Evolutionary conservation across 2,888 invertebrate species (phyloP).

Genomic region (Rhamnusium bicolor): DNA sequence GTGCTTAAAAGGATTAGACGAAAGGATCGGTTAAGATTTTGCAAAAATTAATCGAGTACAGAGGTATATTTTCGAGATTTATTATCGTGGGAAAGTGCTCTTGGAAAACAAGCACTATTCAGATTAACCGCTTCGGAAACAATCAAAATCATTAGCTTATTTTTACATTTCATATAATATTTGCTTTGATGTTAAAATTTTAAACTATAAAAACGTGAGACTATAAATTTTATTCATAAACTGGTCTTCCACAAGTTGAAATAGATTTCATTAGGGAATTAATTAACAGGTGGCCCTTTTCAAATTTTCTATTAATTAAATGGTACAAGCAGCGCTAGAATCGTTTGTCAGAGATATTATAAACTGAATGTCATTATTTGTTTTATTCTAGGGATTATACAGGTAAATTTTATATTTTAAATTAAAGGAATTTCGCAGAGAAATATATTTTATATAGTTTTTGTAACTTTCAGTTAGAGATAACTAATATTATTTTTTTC

Average conservation of each 20-base stretch:
- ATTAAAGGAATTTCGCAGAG: too few species aligned
- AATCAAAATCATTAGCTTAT: neutral
- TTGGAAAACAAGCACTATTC: constrained; percentile 20
- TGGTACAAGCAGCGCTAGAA: too few species aligned
- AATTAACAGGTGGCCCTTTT: neutral
- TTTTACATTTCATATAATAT: too few species aligned
- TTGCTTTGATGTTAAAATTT: too few species aligned
- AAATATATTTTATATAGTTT: too few species aligned
- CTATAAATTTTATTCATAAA: neutral
- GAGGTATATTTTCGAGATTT: constrained; percentile 42
- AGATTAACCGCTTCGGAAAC: neutral
- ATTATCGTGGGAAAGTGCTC: constrained; percentile 53
- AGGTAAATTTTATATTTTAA: neutral
- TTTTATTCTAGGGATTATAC: neutral
- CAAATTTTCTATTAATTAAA: neutral
- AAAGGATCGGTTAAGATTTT: constrained; percentile 46
- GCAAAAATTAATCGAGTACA: constrained; percentile 46
- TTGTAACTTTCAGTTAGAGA: too few species aligned
- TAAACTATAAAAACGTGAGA: too few species aligned
- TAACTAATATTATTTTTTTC: too few species aligned
- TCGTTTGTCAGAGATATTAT: neutral
- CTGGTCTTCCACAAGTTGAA: neutral
- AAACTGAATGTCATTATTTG: neutral
- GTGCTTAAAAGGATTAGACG: constrained; percentile 49
- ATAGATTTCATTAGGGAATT: neutral